These are phyloP conservation scores for Haemorhous mexicanus DNA, from an alignment of 2,113 vertebrate genomes.

Conservation along the genomic window DNA sequence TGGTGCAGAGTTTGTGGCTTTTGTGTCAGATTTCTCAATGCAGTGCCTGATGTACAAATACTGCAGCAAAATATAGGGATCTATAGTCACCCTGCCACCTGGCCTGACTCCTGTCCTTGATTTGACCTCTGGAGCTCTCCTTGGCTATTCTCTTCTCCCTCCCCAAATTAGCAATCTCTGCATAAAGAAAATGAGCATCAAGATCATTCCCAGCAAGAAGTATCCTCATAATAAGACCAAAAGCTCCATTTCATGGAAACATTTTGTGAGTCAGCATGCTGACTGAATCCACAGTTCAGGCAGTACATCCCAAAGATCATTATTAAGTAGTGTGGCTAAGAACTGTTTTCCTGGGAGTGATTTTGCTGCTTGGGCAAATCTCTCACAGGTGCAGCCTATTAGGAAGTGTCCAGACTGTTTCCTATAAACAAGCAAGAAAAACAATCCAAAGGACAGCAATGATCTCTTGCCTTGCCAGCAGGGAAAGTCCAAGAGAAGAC, in stretches of 20 bases:
- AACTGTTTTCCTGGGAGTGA: conserved; percentile 9
- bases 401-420: background rate
- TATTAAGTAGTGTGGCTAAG: conserved; percentile 5
- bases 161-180: background rate
- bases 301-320: conserved; percentile 5
- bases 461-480: background rate
- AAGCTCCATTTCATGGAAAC: background rate
- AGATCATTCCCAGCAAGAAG: background rate
- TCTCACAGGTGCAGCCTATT: conserved; percentile 26
- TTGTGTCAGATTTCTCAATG: background rate
- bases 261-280: background rate
- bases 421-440: background rate
- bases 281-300: background rate
- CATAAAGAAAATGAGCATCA: background rate
- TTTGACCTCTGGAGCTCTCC: background rate
- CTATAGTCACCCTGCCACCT: background rate
- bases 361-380: conserved; percentile 13
- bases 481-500: background rate
- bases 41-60: background rate
- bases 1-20: background rate
- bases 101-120: background rate
- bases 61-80: background rate
- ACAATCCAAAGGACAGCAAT: background rate
- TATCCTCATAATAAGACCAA: background rate
- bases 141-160: background rate